phyloP scores from a whole-genome alignment of 1,140 invertebrate genomes.

The Saxidomus purpurata region DNA sequence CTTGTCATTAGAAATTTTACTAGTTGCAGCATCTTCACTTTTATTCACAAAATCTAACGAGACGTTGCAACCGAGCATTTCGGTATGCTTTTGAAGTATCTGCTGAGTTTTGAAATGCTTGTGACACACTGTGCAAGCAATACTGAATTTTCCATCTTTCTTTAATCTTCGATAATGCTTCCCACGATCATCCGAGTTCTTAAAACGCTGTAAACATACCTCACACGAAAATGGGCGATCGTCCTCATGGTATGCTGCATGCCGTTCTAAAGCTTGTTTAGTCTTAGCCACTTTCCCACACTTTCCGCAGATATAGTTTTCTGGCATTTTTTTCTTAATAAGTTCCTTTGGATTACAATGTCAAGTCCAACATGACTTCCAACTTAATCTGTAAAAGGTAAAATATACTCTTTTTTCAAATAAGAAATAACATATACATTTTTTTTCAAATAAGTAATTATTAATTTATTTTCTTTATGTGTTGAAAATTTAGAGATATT shows the following conservation, averaged over 20 bases:
- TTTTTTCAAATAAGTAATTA: too few relatives aligned
- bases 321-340: conserved; percentile 41
- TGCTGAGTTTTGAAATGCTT: conserved; percentile 62
- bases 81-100: conserved; percentile 37
- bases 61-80: conserved; percentile 49
- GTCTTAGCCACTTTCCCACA: conserved; percentile 64
- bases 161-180: conserved; percentile 57
- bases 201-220: conserved; percentile 56
- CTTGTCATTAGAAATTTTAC: neutral
- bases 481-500: too few relatives aligned
- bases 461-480: too few relatives aligned
- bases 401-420: too few relatives aligned
- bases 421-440: too few relatives aligned
- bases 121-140: conserved; percentile 56
- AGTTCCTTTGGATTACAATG: neutral
- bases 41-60: neutral
- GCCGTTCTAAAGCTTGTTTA: conserved; percentile 54
- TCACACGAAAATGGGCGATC: conserved; percentile 56
- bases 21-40: too few relatives aligned
- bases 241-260: conserved; percentile 62
- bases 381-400: too few relatives aligned
- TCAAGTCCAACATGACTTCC: neutral
- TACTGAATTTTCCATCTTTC: conserved; percentile 50
- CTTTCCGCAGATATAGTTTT: conserved; percentile 48
- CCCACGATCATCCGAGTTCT: conserved; percentile 59